Evolutionary conservation across 2,797 vertebrate genomes (phyloP).

Genomic region (Oophaga sylvatica): DNA sequence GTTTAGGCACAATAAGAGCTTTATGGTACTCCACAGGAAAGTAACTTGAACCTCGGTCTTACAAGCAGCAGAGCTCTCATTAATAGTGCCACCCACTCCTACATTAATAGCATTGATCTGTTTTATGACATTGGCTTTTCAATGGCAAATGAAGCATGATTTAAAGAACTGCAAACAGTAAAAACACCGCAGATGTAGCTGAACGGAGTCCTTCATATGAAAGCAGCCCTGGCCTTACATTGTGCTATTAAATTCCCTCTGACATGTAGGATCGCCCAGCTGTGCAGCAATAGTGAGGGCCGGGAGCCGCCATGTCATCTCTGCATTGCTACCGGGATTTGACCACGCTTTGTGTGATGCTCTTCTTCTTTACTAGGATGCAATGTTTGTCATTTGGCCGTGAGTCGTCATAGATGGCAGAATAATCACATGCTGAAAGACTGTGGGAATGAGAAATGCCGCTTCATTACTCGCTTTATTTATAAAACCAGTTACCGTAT

Average conservation of each 20-base stretch:
- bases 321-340: slow-evolving; percentile 16
- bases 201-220: background rate
- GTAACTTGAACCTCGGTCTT: slow-evolving; percentile 12
- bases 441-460: slow-evolving; percentile 38
- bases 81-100: slow-evolving; percentile 54
- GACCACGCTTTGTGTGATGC: slow-evolving; percentile 9
- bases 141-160: slow-evolving; percentile 23
- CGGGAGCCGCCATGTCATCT: background rate
- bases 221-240: slow-evolving; percentile 33
- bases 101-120: slow-evolving; percentile 51
- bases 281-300: slow-evolving; percentile 5
- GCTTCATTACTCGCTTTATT: slow-evolving; percentile 27
- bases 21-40: slow-evolving; percentile 45
- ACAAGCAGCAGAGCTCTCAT: slow-evolving; percentile 39
- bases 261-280: slow-evolving; percentile 9
- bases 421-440: slow-evolving; percentile 33
- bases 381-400: slow-evolving; percentile 39
- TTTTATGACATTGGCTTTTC: slow-evolving; percentile 57
- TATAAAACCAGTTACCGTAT: slow-evolving; percentile 14
- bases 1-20: slow-evolving; percentile 24
- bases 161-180: slow-evolving; percentile 42
- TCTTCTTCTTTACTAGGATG: slow-evolving; percentile 25
- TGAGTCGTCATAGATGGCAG: slow-evolving; percentile 6
- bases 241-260: slow-evolving; percentile 25
- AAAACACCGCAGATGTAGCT: slow-evolving; percentile 31